Percentiles rank a stretch among this genome's conserved stretches.
Conservation (phyloP, 2,797 vertebrate genomes). For the Kryptopterus vitreolus region DNA sequence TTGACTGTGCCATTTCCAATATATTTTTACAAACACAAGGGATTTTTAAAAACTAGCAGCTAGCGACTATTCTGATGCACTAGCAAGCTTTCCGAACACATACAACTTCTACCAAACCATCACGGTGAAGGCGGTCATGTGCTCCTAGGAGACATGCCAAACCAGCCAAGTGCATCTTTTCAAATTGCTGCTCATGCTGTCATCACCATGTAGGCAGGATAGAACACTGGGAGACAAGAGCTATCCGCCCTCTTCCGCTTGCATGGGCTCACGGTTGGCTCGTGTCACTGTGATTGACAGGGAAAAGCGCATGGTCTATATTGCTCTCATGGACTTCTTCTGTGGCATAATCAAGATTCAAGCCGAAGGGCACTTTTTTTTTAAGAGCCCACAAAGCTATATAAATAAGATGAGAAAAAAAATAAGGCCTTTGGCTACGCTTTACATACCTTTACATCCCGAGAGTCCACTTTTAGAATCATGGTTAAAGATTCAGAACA, state of each 20-base stretch:
- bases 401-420: not conserved
- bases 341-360: not conserved
- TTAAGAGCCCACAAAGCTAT: not conserved
- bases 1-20: not conserved
- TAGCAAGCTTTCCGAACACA: not conserved
- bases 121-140: not conserved
- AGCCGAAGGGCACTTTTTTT: not conserved
- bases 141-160: not conserved
- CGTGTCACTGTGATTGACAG: not conserved
- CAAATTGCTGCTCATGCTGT: slow-evolving; percentile 1
- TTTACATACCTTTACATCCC: not conserved
- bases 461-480: not conserved
- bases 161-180: not conserved
- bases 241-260: not conserved
- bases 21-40: too few species aligned
- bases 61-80: not conserved
- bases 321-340: not conserved
- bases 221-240: not conserved
- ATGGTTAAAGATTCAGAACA: not conserved
- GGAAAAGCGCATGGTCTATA: not conserved
- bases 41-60: not conserved
- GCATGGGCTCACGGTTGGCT: not conserved
- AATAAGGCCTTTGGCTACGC: not conserved
- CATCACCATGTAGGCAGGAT: not conserved
- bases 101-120: not conserved